Conservation (phyloP, 2,113 vertebrate species). For the Melanostigma gelatinosum region DNA sequence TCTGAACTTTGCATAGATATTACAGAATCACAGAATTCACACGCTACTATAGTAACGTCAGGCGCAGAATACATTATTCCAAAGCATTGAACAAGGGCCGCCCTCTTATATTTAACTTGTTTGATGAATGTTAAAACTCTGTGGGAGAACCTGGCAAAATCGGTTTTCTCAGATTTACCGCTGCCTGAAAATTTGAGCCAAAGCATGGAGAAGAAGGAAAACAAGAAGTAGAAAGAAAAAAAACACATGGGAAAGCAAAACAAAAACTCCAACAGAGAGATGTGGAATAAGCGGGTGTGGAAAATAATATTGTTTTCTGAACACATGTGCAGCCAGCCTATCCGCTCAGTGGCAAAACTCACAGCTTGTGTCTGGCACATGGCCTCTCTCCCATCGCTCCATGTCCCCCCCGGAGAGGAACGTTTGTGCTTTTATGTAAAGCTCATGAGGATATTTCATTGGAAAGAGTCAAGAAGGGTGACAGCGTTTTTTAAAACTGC, state of each 20-base stretch:
- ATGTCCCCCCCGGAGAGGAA: not conserved
- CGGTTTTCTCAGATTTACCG: slow-evolving; percentile 30
- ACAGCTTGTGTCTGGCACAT: slow-evolving; percentile 50
- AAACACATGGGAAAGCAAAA: slow-evolving; percentile 47
- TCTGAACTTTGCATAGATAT: not conserved
- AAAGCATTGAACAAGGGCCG: not conserved
- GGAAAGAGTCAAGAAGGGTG: not conserved
- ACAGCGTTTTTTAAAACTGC: slow-evolving; percentile 8
- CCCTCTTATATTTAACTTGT: slow-evolving; percentile 4
- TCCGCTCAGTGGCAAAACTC: slow-evolving; percentile 62
- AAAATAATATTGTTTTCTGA: slow-evolving; percentile 28
- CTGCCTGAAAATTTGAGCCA: slow-evolving; percentile 9
- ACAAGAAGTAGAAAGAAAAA: slow-evolving; percentile 14
- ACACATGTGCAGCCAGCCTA: slow-evolving; percentile 9
- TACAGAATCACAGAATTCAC: slow-evolving; percentile 9
- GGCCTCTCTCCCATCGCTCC: slow-evolving; percentile 3
- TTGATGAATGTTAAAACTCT: slow-evolving; percentile 36
- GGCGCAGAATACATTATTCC: not conserved
- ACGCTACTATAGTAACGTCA: slow-evolving; percentile 6
- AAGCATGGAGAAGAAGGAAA: slow-evolving; percentile 23
- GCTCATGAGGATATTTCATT: not conserved
- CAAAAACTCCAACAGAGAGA: slow-evolving; percentile 40
- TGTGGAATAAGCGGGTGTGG: slow-evolving; percentile 32
- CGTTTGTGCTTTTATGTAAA: not conserved
- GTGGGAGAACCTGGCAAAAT: slow-evolving; percentile 19